Percentiles rank a stretch among this genome's conserved stretches.
Conservation (phyloP, 2,113 vertebrate genomes). For the Perca fluviatilis region DNA sequence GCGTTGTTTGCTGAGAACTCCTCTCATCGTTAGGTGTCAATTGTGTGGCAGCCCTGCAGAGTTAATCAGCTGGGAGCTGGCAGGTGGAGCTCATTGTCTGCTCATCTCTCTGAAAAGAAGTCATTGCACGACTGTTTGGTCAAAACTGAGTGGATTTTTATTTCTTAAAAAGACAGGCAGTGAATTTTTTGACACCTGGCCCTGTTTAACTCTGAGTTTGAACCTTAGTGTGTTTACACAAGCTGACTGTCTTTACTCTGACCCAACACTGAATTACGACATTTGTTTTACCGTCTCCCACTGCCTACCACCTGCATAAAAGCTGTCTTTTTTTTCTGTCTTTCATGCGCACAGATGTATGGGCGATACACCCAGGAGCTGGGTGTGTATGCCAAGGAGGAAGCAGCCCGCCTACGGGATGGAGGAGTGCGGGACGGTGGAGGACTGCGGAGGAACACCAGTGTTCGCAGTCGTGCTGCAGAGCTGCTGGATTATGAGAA, state of each 20-base stretch:
- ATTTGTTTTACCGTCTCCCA: slow-evolving; percentile 32
- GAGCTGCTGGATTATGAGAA: slow-evolving; percentile 92
- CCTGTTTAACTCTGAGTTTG: slow-evolving; percentile 33
- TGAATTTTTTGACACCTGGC: slow-evolving; percentile 17
- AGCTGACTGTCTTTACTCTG: slow-evolving; percentile 21
- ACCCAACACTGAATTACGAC: not conserved
- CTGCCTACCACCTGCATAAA: slow-evolving; percentile 30
- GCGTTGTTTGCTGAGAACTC: slow-evolving; percentile 16
- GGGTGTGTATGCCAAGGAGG: slow-evolving; percentile 95
- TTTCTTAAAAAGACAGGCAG: slow-evolving; percentile 8
- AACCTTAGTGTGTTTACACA: slow-evolving; percentile 14
- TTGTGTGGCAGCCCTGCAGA: slow-evolving; percentile 66
- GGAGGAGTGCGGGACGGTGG: slow-evolving; percentile 88
- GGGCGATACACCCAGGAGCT: slow-evolving; percentile 97
- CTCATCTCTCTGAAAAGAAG: slow-evolving; percentile 60
- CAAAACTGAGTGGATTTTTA: slow-evolving; percentile 29
- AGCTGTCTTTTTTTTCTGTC: slow-evolving; percentile 22
- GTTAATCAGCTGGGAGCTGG: slow-evolving; percentile 66
- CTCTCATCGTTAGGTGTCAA: slow-evolving; percentile 69
- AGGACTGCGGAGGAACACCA: slow-evolving; percentile 81
- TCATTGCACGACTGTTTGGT: slow-evolving; percentile 39
- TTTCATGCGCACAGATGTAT: slow-evolving; percentile 89
- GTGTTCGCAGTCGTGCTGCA: slow-evolving; percentile 79
- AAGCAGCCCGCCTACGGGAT: slow-evolving; percentile 94
- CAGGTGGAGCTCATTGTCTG: slow-evolving; percentile 71